Base-by-base conservation (phyloP, 1,140 invertebrate species). In the Triops longicaudatus region DNA sequence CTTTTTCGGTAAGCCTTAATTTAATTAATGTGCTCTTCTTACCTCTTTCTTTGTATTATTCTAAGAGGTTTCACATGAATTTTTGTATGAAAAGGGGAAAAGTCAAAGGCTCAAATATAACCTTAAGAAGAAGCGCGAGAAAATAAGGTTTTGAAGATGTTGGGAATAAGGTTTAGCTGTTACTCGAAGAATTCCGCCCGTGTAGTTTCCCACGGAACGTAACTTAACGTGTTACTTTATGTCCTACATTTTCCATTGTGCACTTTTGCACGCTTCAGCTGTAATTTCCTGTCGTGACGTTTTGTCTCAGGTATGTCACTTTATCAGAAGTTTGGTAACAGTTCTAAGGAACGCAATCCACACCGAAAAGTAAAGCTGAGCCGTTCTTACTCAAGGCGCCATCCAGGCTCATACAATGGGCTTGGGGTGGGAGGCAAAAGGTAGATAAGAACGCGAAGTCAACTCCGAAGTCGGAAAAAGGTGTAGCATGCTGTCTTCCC, bases 281-380 rank as follows among this genome's bases (percentile, higher is more conserved):
- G n/a, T 63, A 63, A 63, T 63, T 63, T 63, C 50, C 50, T 63
- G 50, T 63, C 50, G 50, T 63, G 50, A 63, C 50, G 50, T 22
- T 5, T n/a, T 63, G 50, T 63, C 50, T 22, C 50, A 63, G 50
- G 50, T 63, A 63, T 63, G 50, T 63, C 50, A 63, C 17, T 37
- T 37, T 63, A 63, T 63, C 50, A 63, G 50, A 14, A 37, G 50
- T 63, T 63, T 63, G 50, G 50, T 63, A 63, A 63, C 11, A 22
- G 3, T 63, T 22, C 50, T 7, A 1, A 14, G 17, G 50, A 63
- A 63, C 22, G 50, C 50, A 63, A 63, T 63, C 50, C 50, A n/a
- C 22, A 37, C 31, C 31, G 31, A 37, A 37, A 63, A 63, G 22
- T 22, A 63, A 22, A 63, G 50, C 50, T 6, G 5, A 63, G 50